These are phyloP conservation scores for Cryptoblepharus egeriae DNA, from an alignment of 2,797 vertebrate genomes.

Conservation along the genomic window DNA sequence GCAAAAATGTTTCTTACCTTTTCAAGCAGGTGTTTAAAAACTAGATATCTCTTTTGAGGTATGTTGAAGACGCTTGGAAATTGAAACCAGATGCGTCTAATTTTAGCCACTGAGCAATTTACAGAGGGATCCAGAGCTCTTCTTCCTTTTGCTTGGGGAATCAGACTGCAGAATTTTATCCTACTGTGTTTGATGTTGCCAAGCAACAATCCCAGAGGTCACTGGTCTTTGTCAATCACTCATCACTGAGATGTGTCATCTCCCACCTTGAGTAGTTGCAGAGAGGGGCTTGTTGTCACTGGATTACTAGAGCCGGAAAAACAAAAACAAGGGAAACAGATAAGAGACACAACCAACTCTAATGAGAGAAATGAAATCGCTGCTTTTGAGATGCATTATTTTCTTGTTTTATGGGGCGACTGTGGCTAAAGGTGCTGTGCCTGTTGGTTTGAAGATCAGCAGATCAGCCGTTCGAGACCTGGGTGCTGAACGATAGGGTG, in stretches of 20 bases:
- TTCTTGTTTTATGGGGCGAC: too few relatives aligned
- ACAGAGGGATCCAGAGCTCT: constrained; percentile 44
- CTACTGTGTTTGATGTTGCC: constrained; percentile 74
- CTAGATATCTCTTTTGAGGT: constrained; percentile 40
- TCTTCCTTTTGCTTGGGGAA: constrained; percentile 58
- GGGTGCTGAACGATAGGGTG: too few relatives aligned
- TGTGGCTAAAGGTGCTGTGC: too few relatives aligned
- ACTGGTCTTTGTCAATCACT: constrained; percentile 49
- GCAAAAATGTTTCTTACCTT: constrained; percentile 56
- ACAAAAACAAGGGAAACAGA: constrained; percentile 43
- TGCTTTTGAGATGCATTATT: not conserved
- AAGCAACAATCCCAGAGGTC: constrained; percentile 74
- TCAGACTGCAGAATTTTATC: constrained; percentile 52
- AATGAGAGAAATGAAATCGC: not conserved
- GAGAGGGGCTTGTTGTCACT: constrained; percentile 4
- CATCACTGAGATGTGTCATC: constrained; percentile 61
- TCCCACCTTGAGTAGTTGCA: constrained; percentile 58
- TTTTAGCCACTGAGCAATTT: constrained; percentile 58
- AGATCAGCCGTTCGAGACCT: too few relatives aligned
- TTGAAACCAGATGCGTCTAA: constrained; percentile 59
- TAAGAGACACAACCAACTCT: not conserved
- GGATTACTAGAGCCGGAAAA: constrained; percentile 56
- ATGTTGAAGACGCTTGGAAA: constrained; percentile 53
- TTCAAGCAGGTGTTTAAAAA: constrained; percentile 48
- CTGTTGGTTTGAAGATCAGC: too few relatives aligned